Conservation (phyloP, 1,140 invertebrate species). For the Lordiphosa collinella region DNA sequence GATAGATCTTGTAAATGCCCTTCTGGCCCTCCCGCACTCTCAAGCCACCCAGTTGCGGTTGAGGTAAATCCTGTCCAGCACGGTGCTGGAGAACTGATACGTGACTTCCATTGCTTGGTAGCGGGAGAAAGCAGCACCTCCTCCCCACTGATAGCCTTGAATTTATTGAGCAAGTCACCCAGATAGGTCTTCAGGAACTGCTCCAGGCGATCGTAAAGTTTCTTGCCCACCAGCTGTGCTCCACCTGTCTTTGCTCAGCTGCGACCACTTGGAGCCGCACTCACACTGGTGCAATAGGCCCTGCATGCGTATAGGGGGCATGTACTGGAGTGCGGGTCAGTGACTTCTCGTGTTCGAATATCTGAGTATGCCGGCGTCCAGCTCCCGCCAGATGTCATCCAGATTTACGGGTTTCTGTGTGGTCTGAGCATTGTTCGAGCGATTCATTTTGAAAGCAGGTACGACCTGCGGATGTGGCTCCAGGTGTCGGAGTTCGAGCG, state of each 20-base stretch:
- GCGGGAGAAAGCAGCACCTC: constrained; percentile 97
- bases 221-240: constrained; percentile 96
- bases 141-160: constrained; percentile 91
- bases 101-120: constrained; percentile 98
- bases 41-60: constrained; percentile 99
- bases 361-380: constrained; percentile 94
- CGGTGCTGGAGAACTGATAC: constrained; percentile 98
- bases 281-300: constrained; percentile 97
- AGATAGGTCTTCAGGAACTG: constrained; percentile 95
- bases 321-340: constrained; percentile 93
- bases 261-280: constrained; percentile 84
- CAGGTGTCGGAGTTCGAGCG: constrained; percentile 15
- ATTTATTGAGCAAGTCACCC: constrained; percentile 82
- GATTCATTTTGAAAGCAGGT: constrained; percentile 64
- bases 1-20: constrained; percentile 98
- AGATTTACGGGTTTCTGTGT: constrained; percentile 66
- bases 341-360: constrained; percentile 89
- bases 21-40: constrained; percentile 97
- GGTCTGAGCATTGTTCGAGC: constrained; percentile 65
- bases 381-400: constrained; percentile 93
- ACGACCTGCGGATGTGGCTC: constrained; percentile 39
- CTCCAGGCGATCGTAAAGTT: constrained; percentile 95
- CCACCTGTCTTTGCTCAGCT: constrained; percentile 81
- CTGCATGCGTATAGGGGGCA: constrained; percentile 96
- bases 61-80: constrained; percentile 98